Conservation (phyloP, 2,888 invertebrate genomes). For the Andricus curvator region DNA sequence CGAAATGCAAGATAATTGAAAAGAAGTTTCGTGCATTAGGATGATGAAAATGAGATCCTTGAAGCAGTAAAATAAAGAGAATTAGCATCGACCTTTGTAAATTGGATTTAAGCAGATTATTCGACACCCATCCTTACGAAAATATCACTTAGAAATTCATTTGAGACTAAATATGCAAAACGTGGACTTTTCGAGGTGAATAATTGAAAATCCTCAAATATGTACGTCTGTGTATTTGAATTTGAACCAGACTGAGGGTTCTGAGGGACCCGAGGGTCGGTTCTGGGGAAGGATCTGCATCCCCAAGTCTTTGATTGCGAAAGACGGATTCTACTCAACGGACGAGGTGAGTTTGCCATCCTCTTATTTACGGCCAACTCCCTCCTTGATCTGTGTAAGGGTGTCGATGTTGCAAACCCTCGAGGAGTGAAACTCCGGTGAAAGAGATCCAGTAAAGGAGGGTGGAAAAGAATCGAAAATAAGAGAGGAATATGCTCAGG, state of each 20-base stretch:
- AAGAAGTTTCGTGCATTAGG: not conserved
- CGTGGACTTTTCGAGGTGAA: constrained; percentile 4
- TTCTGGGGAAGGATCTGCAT: constrained; percentile 5
- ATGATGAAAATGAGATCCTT: not conserved
- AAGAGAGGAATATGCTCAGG: not conserved
- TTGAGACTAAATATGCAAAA: constrained; percentile 11
- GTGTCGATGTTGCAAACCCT: constrained; percentile 57
- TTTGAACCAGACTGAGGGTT: constrained; percentile 1
- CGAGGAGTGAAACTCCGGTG: constrained; percentile 24
- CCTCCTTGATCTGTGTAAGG: constrained; percentile 50
- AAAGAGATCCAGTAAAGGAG: constrained; percentile 25
- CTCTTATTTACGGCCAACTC: constrained; percentile 55
- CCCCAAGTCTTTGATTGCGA: constrained; percentile 39
- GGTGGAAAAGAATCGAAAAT: constrained; percentile 15
- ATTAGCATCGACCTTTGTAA: not conserved
- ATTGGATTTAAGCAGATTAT: not conserved
- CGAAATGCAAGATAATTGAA: not conserved
- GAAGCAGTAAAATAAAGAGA: not conserved
- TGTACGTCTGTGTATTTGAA: not conserved
- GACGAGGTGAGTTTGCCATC: constrained; percentile 47
- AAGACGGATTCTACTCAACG: constrained; percentile 16
- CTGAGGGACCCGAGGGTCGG: not conserved
- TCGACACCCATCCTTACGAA: not conserved
- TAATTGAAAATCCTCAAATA: constrained; percentile 19
- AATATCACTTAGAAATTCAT: constrained; percentile 7